Conservation (phyloP, 2,113 vertebrate genomes). For the Lasiurus borealis region DNA sequence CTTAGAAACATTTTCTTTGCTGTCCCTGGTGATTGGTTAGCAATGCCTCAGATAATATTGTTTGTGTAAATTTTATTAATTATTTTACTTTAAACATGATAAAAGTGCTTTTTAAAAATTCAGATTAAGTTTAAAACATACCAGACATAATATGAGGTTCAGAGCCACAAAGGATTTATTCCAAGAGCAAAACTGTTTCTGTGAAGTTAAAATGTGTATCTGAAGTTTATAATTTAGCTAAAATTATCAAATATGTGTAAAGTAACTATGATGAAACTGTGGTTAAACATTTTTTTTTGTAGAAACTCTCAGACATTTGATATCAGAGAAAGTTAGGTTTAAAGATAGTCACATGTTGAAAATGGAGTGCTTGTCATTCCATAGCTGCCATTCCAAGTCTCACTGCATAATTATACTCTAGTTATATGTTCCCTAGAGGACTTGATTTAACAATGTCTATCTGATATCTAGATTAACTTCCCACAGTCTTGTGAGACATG, state of each 20-base stretch:
- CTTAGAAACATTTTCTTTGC: conserved; percentile 18
- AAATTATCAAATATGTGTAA: conserved; percentile 49
- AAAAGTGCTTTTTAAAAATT: conserved; percentile 42
- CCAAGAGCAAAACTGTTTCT: conserved; percentile 29
- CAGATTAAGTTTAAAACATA: conserved; percentile 44
- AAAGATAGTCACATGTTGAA: neutral
- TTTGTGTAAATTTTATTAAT: conserved; percentile 55
- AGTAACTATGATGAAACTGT: conserved; percentile 48
- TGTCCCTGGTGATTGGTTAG: neutral
- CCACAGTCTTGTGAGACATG: neutral
- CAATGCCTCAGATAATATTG: neutral
- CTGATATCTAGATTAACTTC: neutral
- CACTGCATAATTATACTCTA: neutral
- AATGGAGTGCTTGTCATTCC: neutral
- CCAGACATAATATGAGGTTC: conserved; percentile 26
- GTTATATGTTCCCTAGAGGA: neutral
- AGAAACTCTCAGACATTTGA: neutral
- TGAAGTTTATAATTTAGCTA: conserved; percentile 50
- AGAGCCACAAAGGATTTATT: conserved; percentile 13
- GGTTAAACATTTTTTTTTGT: conserved; percentile 44
- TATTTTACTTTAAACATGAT: conserved; percentile 53
- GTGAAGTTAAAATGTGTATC: neutral
- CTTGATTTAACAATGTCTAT: neutral
- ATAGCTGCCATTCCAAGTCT: neutral
- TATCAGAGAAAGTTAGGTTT: conserved; percentile 34